Conservation (phyloP, 2,888 invertebrate species). For the Drosophila prolongata region DNA sequence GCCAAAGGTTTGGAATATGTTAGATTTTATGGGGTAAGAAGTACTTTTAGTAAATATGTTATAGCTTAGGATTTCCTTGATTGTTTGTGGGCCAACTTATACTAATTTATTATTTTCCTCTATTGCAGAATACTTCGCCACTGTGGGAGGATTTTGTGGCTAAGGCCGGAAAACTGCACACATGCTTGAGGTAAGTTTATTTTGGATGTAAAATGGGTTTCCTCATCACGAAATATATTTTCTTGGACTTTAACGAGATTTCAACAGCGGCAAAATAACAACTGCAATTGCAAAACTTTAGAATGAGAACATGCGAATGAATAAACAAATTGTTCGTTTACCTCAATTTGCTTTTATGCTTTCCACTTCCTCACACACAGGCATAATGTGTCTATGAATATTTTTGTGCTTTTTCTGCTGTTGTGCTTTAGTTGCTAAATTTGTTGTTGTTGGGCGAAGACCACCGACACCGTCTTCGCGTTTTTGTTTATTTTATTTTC, state of each 20-base stretch:
- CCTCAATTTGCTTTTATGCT: conserved; percentile 42
- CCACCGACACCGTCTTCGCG: conserved; percentile 50
- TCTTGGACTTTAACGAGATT: conserved; percentile 4
- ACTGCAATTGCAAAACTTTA: conserved; percentile 48
- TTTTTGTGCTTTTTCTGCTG: conserved; percentile 32
- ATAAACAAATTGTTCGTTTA: conserved; percentile 48
- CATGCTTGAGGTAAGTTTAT: conserved; percentile 93
- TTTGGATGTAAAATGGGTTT: conserved; percentile 3
- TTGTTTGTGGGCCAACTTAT: conserved; percentile 29
- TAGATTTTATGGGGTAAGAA: conserved; percentile 2
- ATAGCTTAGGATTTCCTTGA: conserved; percentile 2
- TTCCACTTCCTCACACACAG: conserved; percentile 59
- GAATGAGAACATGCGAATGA: conserved; percentile 30
- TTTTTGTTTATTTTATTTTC: conserved; percentile 60
- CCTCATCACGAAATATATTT: conserved; percentile 3
- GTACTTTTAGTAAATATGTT: conserved; percentile 16
- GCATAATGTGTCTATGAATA: too few species aligned
- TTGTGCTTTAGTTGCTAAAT: conserved; percentile 7
- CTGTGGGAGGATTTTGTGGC: conserved; percentile 97
- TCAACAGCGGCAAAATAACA: conserved; percentile 1
- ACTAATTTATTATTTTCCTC: conserved; percentile 15
- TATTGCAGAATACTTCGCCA: conserved; percentile 93
- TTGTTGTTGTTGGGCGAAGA: conserved; percentile 33
- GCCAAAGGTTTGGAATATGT: conserved; percentile 14
- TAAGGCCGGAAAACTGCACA: conserved; percentile 97